A percentile compares a stretch with the other conserved stretches of the same genome.
These are phyloP conservation scores for Drosophila albomicans DNA, from an alignment of 1,140 invertebrate genomes.

Conservation along the genomic window DNA sequence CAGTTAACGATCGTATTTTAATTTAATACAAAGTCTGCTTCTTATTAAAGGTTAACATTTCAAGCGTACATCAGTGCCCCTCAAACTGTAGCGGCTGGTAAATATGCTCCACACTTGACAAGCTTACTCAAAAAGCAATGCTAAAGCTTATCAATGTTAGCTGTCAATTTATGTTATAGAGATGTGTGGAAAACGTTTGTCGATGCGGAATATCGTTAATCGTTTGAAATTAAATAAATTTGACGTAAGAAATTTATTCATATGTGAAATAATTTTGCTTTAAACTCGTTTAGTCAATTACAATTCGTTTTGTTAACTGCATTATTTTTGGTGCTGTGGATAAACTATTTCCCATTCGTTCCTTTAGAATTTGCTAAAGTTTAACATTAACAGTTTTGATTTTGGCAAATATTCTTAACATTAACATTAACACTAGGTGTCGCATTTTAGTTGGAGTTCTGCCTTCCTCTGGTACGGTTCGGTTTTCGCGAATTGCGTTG, in stretches of 20 bases:
- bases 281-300: not conserved
- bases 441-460: conserved; percentile 51
- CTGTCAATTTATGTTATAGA: conserved; percentile 1
- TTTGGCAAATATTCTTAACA: conserved; percentile 15
- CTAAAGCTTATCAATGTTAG: not conserved
- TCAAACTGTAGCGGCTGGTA: conserved; percentile 11
- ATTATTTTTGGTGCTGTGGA: not conserved
- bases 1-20: not conserved
- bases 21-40: not conserved
- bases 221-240: not conserved
- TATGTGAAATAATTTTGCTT: not conserved
- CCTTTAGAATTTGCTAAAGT: not conserved
- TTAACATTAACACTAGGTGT: conserved; percentile 22
- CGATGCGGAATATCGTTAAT: conserved; percentile 1
- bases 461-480: conserved; percentile 51
- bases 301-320: not conserved
- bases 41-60: too few species aligned
- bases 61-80: not conserved
- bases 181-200: not conserved
- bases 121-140: not conserved
- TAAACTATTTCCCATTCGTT: not conserved
- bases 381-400: conserved; percentile 27
- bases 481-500: conserved; percentile 10
- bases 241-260: not conserved
- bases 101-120: conserved; percentile 8